Evolutionary conservation across 2,888 invertebrate species (phyloP).

Genomic region (Yponomeuta plumbellus): DNA sequence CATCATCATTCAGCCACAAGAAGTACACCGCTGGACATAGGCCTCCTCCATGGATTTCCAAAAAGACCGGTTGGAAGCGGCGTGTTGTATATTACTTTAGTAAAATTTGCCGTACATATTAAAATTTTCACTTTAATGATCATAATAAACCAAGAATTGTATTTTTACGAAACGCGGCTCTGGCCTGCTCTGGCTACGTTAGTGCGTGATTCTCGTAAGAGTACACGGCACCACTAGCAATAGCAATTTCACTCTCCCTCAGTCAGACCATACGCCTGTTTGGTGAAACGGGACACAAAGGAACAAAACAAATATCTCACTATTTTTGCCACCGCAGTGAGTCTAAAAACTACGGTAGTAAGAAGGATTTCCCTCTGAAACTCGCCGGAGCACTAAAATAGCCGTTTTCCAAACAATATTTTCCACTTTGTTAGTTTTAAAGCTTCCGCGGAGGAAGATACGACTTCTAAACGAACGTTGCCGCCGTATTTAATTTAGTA

Average conservation of each 20-base stretch:
- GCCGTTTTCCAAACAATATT: not conserved
- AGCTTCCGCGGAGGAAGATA: not conserved
- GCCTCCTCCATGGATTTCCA: too few relatives aligned
- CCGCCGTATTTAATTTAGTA: conserved; percentile 1
- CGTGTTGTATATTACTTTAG: too few relatives aligned
- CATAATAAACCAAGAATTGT: too few relatives aligned
- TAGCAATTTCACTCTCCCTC: not conserved
- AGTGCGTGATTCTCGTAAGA: too few relatives aligned
- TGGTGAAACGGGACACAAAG: not conserved
- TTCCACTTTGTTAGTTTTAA: conserved; percentile 1
- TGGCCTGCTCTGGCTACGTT: too few relatives aligned
- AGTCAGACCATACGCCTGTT: not conserved
- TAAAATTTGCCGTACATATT: too few relatives aligned
- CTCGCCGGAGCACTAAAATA: not conserved
- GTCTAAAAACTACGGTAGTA: not conserved
- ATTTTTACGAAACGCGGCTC: too few relatives aligned
- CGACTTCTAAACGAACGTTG: not conserved
- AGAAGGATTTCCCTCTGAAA: not conserved
- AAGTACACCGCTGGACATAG: too few relatives aligned
- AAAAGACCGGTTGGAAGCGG: too few relatives aligned
- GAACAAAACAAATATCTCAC: not conserved
- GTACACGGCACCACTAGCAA: too few relatives aligned
- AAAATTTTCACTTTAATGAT: too few relatives aligned
- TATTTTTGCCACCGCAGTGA: not conserved
- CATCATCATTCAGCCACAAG: too few relatives aligned